Evolutionary conservation across 2,797 vertebrate genomes (phyloP), one percentile per base, ranked within the genome.

Genomic region (Bovichtus variegatus): DNA sequence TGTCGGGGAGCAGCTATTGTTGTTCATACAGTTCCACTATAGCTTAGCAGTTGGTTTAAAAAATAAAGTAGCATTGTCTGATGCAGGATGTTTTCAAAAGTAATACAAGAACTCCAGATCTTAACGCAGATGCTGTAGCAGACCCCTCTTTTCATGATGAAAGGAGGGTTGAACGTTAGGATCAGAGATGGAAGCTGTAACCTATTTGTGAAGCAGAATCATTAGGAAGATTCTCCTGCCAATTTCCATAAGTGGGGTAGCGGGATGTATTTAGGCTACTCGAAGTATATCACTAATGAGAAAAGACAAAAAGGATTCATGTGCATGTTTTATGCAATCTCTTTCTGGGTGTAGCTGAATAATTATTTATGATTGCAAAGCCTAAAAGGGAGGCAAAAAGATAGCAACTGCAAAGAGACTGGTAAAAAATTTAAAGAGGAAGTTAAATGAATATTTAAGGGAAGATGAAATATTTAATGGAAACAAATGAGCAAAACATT

Each of bases 401-500:
- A 93, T 91, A 74, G 92, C 81, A 85, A 89, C 87, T 73, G 87
- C 90, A 90, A 93, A 93, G 86, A 93, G 92, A 91, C 87, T 94
- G 87, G 93, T 96, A 86, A 95, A 96, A 95, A 93, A 94, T 95
- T 93, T 92, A 95, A 91, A 90, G 89, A 91, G 89, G 90, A 91
- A 94, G 93, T 94, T 94, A 92, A 95, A 95, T 95, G 86, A 96
- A 96, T 96, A 95, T 95, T 96, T 96, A 94, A 96, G 91, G 81
- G 83, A 90, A 87, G 87, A 94, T 96, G 89, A 96, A 96, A 95
- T 95, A 96, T 96, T 95, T 91, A 96, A 94, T 86, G 89, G 94
- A 95, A 95, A 95, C 93, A 95, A 96, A 95, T 95, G 94, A 94
- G 93, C 90, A 93, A 94, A 95, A 94, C 94, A 94, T 95, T 95